Conservation (phyloP, 23 tunicate species). For the Aplidium turbinatum region DNA sequence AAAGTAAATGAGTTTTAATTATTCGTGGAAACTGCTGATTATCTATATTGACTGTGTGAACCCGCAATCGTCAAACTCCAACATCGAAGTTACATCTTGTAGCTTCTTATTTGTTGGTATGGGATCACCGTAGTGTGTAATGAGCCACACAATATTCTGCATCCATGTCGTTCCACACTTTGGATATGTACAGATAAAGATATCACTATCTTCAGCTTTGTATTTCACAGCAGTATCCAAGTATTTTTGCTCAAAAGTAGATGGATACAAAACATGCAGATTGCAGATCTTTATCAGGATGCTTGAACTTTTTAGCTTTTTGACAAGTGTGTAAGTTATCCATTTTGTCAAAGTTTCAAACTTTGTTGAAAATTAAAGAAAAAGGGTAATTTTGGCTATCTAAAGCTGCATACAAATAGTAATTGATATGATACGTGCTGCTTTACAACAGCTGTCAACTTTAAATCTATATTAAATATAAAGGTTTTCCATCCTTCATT, state of each 20-base stretch:
- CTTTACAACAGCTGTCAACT: too few relatives aligned
- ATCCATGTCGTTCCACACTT: slow-evolving; percentile 79
- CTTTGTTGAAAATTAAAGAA: too few relatives aligned
- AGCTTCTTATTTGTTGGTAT: neutral
- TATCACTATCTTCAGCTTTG: slow-evolving; percentile 39
- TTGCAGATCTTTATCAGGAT: too few relatives aligned
- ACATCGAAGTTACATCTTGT: slow-evolving; percentile 51
- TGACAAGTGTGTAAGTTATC: too few relatives aligned
- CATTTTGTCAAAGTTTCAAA: too few relatives aligned
- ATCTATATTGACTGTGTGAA: slow-evolving; percentile 13
- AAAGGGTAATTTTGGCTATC: too few relatives aligned
- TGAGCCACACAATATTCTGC: slow-evolving; percentile 69
- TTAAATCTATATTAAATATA: too few relatives aligned
- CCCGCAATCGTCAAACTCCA: slow-evolving; percentile 69
- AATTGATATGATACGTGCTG: too few relatives aligned
- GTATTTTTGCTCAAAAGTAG: neutral
- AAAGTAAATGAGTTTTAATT: slow-evolving; percentile 41
- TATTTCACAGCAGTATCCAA: slow-evolving; percentile 45
- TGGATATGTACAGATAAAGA: slow-evolving; percentile 62
- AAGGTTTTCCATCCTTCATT: too few relatives aligned
- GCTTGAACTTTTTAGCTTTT: too few relatives aligned
- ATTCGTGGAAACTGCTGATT: slow-evolving; percentile 40
- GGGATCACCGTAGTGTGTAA: slow-evolving; percentile 48
- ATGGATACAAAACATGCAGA: too few relatives aligned
- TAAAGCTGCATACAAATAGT: too few relatives aligned